phyloP scores from a whole-genome alignment of 1,140 invertebrate genomes.

The Euschistus heros region DNA sequence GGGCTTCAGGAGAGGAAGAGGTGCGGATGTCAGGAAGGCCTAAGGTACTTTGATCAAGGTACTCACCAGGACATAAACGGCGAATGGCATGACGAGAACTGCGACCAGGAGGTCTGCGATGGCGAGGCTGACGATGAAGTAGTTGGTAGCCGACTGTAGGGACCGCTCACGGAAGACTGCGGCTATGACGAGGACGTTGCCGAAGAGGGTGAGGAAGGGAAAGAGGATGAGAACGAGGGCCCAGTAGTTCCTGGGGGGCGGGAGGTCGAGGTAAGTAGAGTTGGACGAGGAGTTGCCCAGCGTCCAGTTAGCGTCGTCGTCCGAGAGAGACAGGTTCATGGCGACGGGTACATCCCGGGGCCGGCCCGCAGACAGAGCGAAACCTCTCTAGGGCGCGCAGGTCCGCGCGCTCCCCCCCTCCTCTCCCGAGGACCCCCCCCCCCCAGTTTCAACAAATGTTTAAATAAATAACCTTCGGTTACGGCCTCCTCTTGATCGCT shows the following conservation, averaged over 20 bases:
- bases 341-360: constrained; percentile 4
- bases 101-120: constrained; percentile 93
- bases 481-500: neutral
- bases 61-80: constrained; percentile 67
- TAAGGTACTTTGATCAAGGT: neutral
- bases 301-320: neutral
- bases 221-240: constrained; percentile 77
- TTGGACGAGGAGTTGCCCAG: constrained; percentile 11
- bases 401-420: neutral
- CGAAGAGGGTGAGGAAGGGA: constrained; percentile 87
- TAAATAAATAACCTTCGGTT: neutral
- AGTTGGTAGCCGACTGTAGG: constrained; percentile 92
- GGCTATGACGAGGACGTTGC: constrained; percentile 91
- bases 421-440: neutral
- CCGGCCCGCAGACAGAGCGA: constrained; percentile 12
- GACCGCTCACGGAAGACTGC: constrained; percentile 82
- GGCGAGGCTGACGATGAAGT: constrained; percentile 96
- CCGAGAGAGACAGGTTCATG: constrained; percentile 2
- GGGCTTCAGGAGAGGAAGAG: neutral
- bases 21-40: neutral
- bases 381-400: neutral
- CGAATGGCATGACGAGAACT: constrained; percentile 95
- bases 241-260: constrained; percentile 45
- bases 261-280: neutral
- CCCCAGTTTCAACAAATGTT: neutral